Evolutionary conservation across 2,113 vertebrate genomes (phyloP), one percentile per base, ranked within the genome.

Genomic region (Ciconia maguari): DNA sequence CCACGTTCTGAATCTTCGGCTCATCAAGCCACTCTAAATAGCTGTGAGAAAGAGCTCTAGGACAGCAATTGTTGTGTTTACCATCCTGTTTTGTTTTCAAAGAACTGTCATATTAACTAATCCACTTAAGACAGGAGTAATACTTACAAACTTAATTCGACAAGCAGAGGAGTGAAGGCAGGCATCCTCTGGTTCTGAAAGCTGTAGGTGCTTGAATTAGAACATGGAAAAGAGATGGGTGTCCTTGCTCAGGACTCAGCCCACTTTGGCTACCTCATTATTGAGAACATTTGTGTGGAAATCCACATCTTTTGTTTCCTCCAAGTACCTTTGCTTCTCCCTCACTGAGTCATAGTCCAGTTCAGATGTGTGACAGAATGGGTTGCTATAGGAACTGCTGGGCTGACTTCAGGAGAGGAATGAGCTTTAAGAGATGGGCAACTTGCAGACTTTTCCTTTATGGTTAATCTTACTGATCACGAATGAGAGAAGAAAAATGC

Each of bases 361-460:
- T 69, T 29, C 4, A 9, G 36, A 27, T 90, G 26, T 83, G 55
- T 89, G 71, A 32, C 16, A 36, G 61, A 71, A 74, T 7, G 10
- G 82, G 79, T 93, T 97, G 84, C 91, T 92, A 75, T 96, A 93
- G 94, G 93, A 96, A 90, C 92, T 91, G 87, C 48, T 84, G 52
- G 60, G 42, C 22, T 85, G 48, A 55, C 64, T 93, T 94, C 24
- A 76, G 69, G 76, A 93, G 69, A 76, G 38, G 62, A 58, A 65
- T 1, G 5, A 92, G 86, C 34, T 77, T 61, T n/a, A 54, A 38
- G 76, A 89, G 57, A 44, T 42, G 19, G 55, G 62, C 78, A 81
- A 42, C 46, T 92, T 94, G 34, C 46, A 91, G 88, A 55, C 38
- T 92, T 54, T 25, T 52, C 30, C 24, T 57, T 70, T 46, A 20